Percentiles rank a stretch among this genome's conserved stretches.
phyloP scores from a whole-genome alignment of 1,140 invertebrate species.

The Brachionus rotundiformis region DNA sequence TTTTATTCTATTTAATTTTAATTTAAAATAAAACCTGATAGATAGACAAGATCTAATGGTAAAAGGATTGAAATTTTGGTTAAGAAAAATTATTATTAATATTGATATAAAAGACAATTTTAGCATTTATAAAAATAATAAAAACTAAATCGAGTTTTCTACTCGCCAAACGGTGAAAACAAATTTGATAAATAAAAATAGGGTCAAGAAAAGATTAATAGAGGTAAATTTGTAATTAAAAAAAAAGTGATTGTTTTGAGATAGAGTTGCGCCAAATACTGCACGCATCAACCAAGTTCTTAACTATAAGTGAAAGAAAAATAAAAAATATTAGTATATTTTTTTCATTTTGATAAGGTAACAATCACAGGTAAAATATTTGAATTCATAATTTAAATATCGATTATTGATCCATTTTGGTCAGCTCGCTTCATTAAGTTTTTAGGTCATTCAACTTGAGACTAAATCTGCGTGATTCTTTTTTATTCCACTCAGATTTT shows the following conservation, averaged over 20 bases:
- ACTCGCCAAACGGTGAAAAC: not conserved
- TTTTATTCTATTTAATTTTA: too few relatives aligned
- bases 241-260: not conserved
- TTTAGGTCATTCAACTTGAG: slow-evolving; percentile 17
- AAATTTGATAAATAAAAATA: not conserved
- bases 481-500: slow-evolving; percentile 2
- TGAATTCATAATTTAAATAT: not conserved
- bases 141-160: not conserved
- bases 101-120: not conserved
- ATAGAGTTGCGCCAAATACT: not conserved
- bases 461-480: not conserved
- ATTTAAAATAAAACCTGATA: too few relatives aligned
- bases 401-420: slow-evolving; percentile 2
- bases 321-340: not conserved
- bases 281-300: not conserved
- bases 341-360: not conserved
- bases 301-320: not conserved
- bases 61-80: too few relatives aligned
- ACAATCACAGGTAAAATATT: slow-evolving; percentile 14
- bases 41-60: too few relatives aligned
- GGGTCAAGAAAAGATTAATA: slow-evolving; percentile 6
- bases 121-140: not conserved
- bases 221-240: not conserved
- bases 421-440: slow-evolving; percentile 21
- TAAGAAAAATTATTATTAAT: not conserved